phyloP scores from a whole-genome alignment of 2,113 vertebrate species.

The Oryzias celebensis region DNA sequence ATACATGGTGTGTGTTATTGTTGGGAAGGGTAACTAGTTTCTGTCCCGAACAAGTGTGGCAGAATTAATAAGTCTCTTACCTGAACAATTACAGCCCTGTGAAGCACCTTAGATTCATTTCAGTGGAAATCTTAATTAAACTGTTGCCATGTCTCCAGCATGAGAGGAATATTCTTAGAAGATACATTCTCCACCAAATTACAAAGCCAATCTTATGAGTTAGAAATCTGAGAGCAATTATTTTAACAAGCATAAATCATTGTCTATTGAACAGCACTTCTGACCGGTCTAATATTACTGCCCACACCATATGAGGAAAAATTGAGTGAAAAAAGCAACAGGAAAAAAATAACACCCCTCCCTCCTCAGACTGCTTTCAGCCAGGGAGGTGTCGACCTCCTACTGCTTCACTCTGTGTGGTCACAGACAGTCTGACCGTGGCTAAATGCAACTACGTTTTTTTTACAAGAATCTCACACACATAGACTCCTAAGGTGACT shows the following conservation, averaged over 20 bases:
- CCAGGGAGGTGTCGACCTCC: constrained; percentile 66
- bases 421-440: constrained; percentile 74
- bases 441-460: constrained; percentile 46
- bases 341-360: constrained; percentile 53
- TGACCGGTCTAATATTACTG: constrained; percentile 75
- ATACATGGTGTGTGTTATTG: not conserved
- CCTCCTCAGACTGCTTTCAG: constrained; percentile 62
- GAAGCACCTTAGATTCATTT: constrained; percentile 77
- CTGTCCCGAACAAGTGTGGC: constrained; percentile 84
- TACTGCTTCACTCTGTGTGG: constrained; percentile 75
- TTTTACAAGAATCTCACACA: constrained; percentile 51
- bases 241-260: constrained; percentile 76
- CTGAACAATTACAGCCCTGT: constrained; percentile 88
- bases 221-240: constrained; percentile 74
- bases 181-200: constrained; percentile 70
- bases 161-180: constrained; percentile 72
- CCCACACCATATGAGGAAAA: constrained; percentile 64
- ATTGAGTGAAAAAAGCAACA: constrained; percentile 52
- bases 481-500: constrained; percentile 6
- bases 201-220: constrained; percentile 76
- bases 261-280: constrained; percentile 70
- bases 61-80: constrained; percentile 97
- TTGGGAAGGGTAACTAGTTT: constrained; percentile 77
- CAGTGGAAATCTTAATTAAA: constrained; percentile 78
- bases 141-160: constrained; percentile 62